A percentile compares a stretch with the other conserved stretches of the same genome.
phyloP scores from a whole-genome alignment of 1,140 invertebrate species.

The Drosophila bocki region DNA sequence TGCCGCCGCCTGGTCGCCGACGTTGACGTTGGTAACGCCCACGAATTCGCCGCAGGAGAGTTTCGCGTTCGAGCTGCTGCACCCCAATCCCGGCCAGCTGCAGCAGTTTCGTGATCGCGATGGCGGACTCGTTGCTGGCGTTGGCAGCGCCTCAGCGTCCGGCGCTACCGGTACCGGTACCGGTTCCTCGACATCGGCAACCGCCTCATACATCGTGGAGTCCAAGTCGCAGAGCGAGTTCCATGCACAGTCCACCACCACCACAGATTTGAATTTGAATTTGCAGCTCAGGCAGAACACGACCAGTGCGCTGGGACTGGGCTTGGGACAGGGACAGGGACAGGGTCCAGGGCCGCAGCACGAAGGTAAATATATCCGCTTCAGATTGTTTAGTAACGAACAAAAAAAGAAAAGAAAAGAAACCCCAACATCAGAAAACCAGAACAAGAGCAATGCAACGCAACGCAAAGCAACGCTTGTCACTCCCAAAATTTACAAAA shows the following conservation, averaged over 20 bases:
- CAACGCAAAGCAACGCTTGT: constrained; percentile 43
- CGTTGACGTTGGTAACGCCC: constrained; percentile 78
- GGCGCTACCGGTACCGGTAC: background rate
- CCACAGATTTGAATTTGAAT: constrained; percentile 83
- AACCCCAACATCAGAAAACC: constrained; percentile 8
- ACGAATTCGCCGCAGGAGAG: constrained; percentile 76
- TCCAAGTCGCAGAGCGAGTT: constrained; percentile 66
- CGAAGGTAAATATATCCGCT: constrained; percentile 73
- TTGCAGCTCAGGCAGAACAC: constrained; percentile 79
- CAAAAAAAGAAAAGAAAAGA: no score
- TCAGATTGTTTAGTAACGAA: constrained; percentile 1
- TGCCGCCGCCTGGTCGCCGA: constrained; percentile 57
- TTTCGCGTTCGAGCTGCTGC: constrained; percentile 54
- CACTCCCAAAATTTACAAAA: constrained; percentile 7
- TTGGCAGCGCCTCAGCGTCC: constrained; percentile 64
- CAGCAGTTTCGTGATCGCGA: constrained; percentile 1
- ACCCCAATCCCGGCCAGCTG: constrained; percentile 1
- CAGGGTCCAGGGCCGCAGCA: constrained; percentile 44
- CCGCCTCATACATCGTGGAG: constrained; percentile 41
- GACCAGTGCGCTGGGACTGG: constrained; percentile 36
- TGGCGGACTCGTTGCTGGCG: constrained; percentile 56
- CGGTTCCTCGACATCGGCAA: constrained; percentile 33
- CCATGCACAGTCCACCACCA: constrained; percentile 72
- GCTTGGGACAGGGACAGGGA: constrained; percentile 20
- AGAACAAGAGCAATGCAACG: constrained; percentile 41